Percentiles rank a stretch among this genome's conserved stretches.
Conservation (phyloP, 2,888 invertebrate genomes). For the Acheta domesticus region DNA sequence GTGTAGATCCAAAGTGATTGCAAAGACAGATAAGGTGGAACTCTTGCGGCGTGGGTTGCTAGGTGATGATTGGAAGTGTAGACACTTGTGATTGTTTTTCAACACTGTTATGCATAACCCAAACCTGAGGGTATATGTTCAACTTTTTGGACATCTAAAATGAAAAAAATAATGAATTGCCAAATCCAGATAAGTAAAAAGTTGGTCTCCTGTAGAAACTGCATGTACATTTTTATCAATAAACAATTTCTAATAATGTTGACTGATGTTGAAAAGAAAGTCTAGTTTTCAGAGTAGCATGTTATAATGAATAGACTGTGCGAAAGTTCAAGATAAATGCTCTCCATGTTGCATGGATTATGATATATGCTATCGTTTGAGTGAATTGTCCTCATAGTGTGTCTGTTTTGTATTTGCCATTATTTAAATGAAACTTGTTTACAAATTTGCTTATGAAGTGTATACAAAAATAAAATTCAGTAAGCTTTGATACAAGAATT, state of each 20-base stretch:
- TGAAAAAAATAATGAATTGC: background rate
- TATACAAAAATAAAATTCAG: too few relatives aligned
- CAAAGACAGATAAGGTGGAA: background rate
- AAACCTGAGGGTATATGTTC: background rate
- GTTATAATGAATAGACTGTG: constrained; percentile 9
- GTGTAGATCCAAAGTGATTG: too few relatives aligned
- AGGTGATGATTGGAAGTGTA: background rate
- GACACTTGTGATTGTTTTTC: background rate
- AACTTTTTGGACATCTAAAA: too few relatives aligned
- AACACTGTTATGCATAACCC: background rate
- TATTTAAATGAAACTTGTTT: too few relatives aligned
- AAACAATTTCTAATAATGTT: constrained; percentile 11
- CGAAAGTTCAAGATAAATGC: background rate
- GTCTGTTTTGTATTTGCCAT: too few relatives aligned
- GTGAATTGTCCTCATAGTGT: too few relatives aligned
- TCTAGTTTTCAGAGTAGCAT: constrained; percentile 18
- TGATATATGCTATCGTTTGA: too few relatives aligned
- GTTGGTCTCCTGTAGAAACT: background rate
- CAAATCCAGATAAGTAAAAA: background rate
- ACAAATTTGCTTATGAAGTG: too few relatives aligned
- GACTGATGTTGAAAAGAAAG: constrained; percentile 2
- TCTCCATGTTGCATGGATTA: too few relatives aligned
- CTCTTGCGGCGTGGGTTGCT: background rate
- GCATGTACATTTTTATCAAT: constrained; percentile 11
- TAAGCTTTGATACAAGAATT: too few relatives aligned